phyloP scores from a whole-genome alignment of 2,888 invertebrate species.

The Synanthedon tipuliformis region DNA sequence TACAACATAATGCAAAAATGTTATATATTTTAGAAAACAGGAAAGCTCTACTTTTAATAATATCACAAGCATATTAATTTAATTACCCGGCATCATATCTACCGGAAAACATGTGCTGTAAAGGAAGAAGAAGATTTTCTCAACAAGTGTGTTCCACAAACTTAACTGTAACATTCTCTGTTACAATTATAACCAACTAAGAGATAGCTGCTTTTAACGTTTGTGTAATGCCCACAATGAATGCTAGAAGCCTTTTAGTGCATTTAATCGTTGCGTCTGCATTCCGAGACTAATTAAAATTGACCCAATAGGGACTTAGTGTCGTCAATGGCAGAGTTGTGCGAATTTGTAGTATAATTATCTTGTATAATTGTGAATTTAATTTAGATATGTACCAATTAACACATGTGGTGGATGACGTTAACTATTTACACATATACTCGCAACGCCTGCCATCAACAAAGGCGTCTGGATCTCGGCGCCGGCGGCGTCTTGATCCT shows the following conservation, averaged over 20 bases:
- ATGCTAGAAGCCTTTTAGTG: background rate
- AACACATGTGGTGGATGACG: conserved; percentile 9
- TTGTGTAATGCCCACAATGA: conserved; percentile 2
- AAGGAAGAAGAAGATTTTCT: background rate
- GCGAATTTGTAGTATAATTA: background rate
- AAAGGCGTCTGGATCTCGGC: conserved; percentile 1
- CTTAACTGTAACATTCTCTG: background rate
- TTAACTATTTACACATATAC: conserved; percentile 6
- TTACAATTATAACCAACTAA: background rate
- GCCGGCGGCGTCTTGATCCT: conserved; percentile 1
- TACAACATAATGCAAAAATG: too few relatives aligned
- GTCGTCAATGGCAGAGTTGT: background rate
- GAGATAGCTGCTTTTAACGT: background rate
- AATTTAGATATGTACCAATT: conserved; percentile 4
- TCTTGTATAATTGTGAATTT: background rate
- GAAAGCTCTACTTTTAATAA: too few relatives aligned
- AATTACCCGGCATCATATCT: background rate
- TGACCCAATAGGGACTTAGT: background rate
- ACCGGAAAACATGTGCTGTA: background rate
- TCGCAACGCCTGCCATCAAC: background rate
- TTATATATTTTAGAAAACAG: too few relatives aligned
- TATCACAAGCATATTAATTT: background rate
- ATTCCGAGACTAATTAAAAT: conserved; percentile 13
- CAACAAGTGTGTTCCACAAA: background rate
- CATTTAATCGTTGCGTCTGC: conserved; percentile 2